Percentiles rank a stretch among this genome's conserved stretches.
phyloP scores from a whole-genome alignment of 2,797 vertebrate genomes.

The Gadopsis bispinosus region DNA sequence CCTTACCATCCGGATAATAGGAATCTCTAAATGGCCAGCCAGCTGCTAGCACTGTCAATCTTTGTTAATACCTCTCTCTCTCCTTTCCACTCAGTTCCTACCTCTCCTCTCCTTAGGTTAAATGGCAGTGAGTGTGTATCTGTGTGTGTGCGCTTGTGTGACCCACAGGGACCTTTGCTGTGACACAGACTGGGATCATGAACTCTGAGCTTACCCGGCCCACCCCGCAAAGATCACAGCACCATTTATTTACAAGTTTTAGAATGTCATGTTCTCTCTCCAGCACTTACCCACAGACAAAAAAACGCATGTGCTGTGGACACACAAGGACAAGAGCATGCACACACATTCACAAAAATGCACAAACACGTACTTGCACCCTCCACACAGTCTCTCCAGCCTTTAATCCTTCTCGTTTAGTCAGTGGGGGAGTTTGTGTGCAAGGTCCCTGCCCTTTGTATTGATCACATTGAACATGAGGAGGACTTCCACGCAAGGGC shows the following conservation, averaged over 20 bases:
- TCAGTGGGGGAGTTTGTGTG: conserved; percentile 70
- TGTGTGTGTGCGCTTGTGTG: conserved; percentile 43
- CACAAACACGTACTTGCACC: conserved; percentile 54
- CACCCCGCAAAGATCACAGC: conserved; percentile 57
- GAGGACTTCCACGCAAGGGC: conserved; percentile 67
- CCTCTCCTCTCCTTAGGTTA: conserved; percentile 57
- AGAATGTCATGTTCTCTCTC: conserved; percentile 41
- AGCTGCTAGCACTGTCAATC: conserved; percentile 64
- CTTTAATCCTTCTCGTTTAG: conserved; percentile 77
- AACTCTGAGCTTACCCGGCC: conserved; percentile 60
- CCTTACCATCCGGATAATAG: conserved; percentile 51
- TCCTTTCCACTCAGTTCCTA: conserved; percentile 42
- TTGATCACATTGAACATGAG: conserved; percentile 81
- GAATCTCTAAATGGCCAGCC: conserved; percentile 74
- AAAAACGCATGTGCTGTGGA: conserved; percentile 32
- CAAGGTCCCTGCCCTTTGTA: conserved; percentile 79
- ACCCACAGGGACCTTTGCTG: conserved; percentile 69
- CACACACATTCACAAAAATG: conserved; percentile 47
- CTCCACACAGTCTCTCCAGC: conserved; percentile 49
- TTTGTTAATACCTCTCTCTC: conserved; percentile 71
- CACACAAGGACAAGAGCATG: conserved; percentile 45
- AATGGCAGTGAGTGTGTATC: conserved; percentile 44
- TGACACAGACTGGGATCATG: conserved; percentile 75
- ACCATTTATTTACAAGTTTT: conserved; percentile 76
- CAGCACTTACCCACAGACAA: conserved; percentile 5